Conservation (phyloP, 1,140 invertebrate genomes). For the Pachypsylla venusta region DNA sequence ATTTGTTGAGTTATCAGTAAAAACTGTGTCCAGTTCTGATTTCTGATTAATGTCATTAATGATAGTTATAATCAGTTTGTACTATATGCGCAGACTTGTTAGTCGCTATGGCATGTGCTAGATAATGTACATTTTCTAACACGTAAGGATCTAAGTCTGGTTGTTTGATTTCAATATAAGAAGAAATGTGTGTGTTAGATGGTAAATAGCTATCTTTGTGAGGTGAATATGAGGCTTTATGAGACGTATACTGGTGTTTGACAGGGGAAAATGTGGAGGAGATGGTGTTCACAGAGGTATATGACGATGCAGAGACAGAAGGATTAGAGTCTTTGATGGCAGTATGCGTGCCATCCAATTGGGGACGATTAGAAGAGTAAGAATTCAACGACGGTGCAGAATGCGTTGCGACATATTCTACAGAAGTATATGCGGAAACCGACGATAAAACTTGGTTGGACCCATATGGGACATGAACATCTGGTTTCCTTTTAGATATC, state of each 20-base stretch:
- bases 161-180: neutral
- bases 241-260: neutral
- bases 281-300: neutral
- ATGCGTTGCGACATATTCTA: neutral
- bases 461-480: neutral
- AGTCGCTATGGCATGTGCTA: neutral
- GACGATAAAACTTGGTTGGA: neutral
- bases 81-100: constrained; percentile 2
- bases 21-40: too few species aligned
- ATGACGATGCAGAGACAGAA: neutral
- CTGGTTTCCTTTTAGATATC: neutral
- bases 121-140: neutral
- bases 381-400: neutral
- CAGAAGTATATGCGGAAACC: neutral
- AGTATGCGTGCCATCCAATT: too few species aligned
- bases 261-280: neutral
- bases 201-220: constrained; percentile 3
- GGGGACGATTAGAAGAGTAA: neutral
- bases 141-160: neutral
- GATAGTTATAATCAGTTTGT: neutral
- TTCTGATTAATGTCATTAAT: neutral
- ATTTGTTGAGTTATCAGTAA: too few species aligned
- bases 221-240: neutral
- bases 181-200: neutral
- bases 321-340: neutral